Evolutionary conservation across 2,113 vertebrate species (phyloP).

Genomic region (Okapia johnstoni): DNA sequence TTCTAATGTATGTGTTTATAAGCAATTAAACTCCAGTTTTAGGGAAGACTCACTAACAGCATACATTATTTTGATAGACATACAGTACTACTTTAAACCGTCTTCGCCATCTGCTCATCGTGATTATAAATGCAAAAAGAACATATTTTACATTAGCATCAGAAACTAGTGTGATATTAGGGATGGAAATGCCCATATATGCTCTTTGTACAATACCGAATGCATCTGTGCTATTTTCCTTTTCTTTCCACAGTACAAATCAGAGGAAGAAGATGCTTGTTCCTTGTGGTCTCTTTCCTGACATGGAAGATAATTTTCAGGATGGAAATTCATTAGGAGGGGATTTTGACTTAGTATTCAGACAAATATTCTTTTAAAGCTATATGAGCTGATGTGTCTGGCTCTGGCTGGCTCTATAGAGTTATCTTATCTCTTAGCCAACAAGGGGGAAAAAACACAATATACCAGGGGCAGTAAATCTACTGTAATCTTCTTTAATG

Average conservation of each 20-base stretch:
- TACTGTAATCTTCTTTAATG: constrained; percentile 65
- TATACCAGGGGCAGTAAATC: constrained; percentile 55
- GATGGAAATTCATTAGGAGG: constrained; percentile 76
- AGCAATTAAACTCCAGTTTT: constrained; percentile 82
- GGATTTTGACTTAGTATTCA: constrained; percentile 73
- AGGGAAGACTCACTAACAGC: constrained; percentile 80
- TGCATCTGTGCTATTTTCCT: constrained; percentile 81
- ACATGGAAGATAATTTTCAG: constrained; percentile 77
- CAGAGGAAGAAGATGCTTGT: constrained; percentile 67
- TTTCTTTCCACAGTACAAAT: constrained; percentile 71
- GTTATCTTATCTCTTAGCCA: constrained; percentile 44
- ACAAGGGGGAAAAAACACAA: constrained; percentile 43
- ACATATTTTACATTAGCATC: constrained; percentile 86
- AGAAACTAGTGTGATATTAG: constrained; percentile 83
- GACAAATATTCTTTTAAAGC: constrained; percentile 74
- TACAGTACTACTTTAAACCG: constrained; percentile 84
- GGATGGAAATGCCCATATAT: constrained; percentile 80
- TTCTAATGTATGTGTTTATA: constrained; percentile 80
- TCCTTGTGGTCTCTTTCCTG: constrained; percentile 75
- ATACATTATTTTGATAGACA: constrained; percentile 86
- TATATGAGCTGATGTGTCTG: constrained; percentile 45
- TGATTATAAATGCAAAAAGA: constrained; percentile 85
- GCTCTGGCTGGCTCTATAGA: constrained; percentile 58
- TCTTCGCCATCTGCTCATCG: constrained; percentile 85
- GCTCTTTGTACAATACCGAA: constrained; percentile 79